A percentile compares a stretch with the other conserved stretches of the same genome.
Evolutionary conservation across 1,140 invertebrate genomes (phyloP).

Genomic region (Rhyacophila brunnea): DNA sequence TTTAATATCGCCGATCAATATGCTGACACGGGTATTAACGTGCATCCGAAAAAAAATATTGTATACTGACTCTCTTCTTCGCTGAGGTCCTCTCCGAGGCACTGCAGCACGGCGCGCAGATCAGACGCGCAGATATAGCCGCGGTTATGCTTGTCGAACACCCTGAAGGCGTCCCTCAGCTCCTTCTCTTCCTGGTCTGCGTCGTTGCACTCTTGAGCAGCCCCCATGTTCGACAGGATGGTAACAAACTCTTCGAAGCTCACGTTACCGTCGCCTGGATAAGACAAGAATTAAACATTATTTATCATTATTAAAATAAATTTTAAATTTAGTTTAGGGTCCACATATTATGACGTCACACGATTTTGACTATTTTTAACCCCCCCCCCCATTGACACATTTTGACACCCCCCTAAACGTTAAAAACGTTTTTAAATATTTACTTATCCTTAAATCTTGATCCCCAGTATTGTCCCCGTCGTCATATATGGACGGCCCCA

Average conservation of each 20-base stretch:
- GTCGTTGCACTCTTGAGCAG: constrained; percentile 54
- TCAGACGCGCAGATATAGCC: constrained; percentile 85
- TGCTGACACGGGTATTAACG: too few species aligned
- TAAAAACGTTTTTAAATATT: too few species aligned
- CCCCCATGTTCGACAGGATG: constrained; percentile 81
- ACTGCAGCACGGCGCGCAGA: constrained; percentile 78
- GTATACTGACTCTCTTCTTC: constrained; percentile 77
- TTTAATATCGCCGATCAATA: too few species aligned
- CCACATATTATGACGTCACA: too few species aligned
- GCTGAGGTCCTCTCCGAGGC: constrained; percentile 79
- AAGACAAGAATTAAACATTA: background rate
- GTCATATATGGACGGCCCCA: too few species aligned
- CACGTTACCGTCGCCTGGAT: constrained; percentile 80
- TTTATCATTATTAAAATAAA: background rate
- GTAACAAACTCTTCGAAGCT: constrained; percentile 92
- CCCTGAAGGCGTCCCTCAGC: constrained; percentile 81
- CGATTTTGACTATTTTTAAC: too few species aligned
- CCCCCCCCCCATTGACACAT: too few species aligned
- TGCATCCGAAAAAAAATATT: too few species aligned
- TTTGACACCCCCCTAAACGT: too few species aligned
- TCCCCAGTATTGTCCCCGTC: too few species aligned
- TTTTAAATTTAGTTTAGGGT: background rate
- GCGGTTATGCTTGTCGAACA: constrained; percentile 84
- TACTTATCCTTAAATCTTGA: too few species aligned
- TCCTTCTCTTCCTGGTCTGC: constrained; percentile 82